phyloP scores from a whole-genome alignment of 2,113 vertebrate genomes.

The Mormyrus lacerda region DNA sequence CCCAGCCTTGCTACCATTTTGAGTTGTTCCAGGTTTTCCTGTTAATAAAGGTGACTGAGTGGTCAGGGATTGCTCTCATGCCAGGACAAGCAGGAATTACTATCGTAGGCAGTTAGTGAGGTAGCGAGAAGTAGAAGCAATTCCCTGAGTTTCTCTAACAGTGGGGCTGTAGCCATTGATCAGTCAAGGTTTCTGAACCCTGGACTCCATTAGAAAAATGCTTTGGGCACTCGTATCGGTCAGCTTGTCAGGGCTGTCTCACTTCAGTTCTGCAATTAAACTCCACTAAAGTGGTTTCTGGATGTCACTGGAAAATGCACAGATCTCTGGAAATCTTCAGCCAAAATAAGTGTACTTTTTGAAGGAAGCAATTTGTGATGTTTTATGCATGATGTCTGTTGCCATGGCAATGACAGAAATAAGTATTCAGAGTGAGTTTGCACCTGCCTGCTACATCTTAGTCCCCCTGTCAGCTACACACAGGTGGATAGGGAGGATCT shows the following conservation, averaged over 20 bases:
- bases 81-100: neutral
- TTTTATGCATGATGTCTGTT: constrained; percentile 1
- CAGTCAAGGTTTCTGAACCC: neutral
- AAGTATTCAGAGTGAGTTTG: neutral
- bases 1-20: neutral
- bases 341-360: neutral
- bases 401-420: neutral
- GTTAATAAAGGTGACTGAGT: neutral
- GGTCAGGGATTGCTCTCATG: neutral
- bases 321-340: neutral
- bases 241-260: neutral
- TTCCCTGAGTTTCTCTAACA: neutral
- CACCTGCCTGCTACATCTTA: neutral
- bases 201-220: neutral
- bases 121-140: neutral
- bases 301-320: neutral
- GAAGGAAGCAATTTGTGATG: neutral
- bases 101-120: neutral
- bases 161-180: neutral
- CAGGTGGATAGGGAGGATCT: neutral
- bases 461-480: neutral
- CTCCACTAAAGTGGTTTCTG: neutral
- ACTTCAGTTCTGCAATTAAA: neutral
- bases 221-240: neutral
- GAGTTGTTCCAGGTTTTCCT: neutral